Percentiles rank a stretch among this genome's conserved stretches.
phyloP scores from a whole-genome alignment of 2,888 invertebrate species.

The Lingula anatina region DNA sequence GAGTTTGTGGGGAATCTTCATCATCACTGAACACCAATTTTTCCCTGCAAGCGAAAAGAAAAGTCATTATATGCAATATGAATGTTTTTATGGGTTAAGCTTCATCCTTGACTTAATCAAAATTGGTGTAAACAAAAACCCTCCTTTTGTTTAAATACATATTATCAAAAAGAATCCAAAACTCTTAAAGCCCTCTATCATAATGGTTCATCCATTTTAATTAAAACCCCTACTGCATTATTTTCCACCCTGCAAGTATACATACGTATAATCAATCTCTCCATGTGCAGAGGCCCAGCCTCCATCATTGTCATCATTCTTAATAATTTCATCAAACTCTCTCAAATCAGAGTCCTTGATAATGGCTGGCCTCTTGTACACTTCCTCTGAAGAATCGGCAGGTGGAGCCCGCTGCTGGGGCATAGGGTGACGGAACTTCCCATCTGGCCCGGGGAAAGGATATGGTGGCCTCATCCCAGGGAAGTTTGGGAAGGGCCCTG shows the following conservation, averaged over 20 bases:
- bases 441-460: constrained; percentile 21
- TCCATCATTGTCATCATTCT: constrained; percentile 65
- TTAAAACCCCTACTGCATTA: no score
- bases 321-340: constrained; percentile 79
- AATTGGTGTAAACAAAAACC: no score
- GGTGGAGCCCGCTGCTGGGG: constrained; percentile 24
- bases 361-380: constrained; percentile 60
- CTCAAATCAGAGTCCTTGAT: constrained; percentile 89
- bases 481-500: constrained; percentile 47
- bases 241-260: no score
- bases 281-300: constrained; percentile 86
- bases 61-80: no score
- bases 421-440: constrained; percentile 28
- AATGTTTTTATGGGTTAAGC: no score
- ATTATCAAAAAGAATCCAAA: no score
- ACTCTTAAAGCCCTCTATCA: no score
- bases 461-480: constrained; percentile 46
- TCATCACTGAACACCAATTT: constrained; percentile 93
- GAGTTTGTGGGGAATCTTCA: constrained; percentile 57
- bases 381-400: constrained; percentile 18
- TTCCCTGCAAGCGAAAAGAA: constrained; percentile 59
- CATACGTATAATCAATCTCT: constrained; percentile 77
- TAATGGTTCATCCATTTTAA: no score
- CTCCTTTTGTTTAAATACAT: no score
- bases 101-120: no score